Percentiles rank a stretch among this genome's conserved stretches.
phyloP scores from a whole-genome alignment of 2,888 invertebrate genomes.

The Thereva nobilitata region DNA sequence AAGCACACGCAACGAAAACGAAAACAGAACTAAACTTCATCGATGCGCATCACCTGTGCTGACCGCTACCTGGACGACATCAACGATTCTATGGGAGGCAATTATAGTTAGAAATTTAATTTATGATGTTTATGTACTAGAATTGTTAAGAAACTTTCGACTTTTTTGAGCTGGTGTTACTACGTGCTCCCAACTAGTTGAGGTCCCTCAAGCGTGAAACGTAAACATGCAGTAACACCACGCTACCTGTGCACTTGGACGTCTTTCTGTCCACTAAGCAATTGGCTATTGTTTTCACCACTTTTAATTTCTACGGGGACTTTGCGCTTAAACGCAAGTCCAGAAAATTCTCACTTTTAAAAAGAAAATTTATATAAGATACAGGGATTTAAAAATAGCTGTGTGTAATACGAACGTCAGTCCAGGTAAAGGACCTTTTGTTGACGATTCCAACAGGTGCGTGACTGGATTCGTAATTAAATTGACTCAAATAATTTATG shows the following conservation, averaged over 20 bases:
- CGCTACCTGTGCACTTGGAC: no score
- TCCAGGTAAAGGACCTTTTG: conserved; percentile 10
- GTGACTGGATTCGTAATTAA: conserved; percentile 21
- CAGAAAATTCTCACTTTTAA: no score
- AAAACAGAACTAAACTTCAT: conserved; percentile 36
- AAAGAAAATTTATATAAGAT: background rate
- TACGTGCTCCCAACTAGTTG: conserved; percentile 7
- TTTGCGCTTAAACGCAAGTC: no score
- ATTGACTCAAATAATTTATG: conserved; percentile 23
- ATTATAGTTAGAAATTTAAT: background rate
- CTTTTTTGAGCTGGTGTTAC: background rate
- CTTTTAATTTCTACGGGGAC: no score
- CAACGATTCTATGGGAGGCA: background rate
- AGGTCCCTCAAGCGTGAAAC: conserved; percentile 17
- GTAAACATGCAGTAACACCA: conserved; percentile 13
- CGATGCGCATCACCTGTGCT: conserved; percentile 40
- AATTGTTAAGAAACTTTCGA: no score
- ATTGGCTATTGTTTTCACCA: no score
- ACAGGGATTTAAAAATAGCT: background rate
- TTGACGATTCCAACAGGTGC: conserved; percentile 24
- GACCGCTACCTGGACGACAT: conserved; percentile 17
- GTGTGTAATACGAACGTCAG: background rate
- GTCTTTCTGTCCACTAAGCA: no score
- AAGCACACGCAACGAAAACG: conserved; percentile 31
- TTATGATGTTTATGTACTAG: background rate